Evolutionary conservation across 2,888 invertebrate genomes (phyloP).

Genomic region (Adelphocoris suturalis): DNA sequence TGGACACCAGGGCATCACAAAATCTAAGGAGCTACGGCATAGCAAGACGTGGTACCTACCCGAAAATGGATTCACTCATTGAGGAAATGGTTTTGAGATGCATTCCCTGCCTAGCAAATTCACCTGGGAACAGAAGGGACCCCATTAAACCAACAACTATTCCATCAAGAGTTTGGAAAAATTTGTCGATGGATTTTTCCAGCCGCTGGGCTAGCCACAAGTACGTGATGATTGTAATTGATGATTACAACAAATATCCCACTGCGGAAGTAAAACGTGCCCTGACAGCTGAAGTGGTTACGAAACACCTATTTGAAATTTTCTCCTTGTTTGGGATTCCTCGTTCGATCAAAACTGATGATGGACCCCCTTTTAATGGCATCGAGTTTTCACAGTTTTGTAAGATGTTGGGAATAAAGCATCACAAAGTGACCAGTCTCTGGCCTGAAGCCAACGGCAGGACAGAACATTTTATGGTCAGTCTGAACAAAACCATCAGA

Average conservation of each 20-base stretch:
- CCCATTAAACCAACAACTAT: conserved; percentile 12
- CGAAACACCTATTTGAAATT: neutral
- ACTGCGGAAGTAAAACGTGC: neutral
- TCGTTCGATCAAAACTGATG: neutral
- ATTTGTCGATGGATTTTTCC: conserved; percentile 46
- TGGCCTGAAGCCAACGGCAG: neutral
- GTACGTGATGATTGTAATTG: conserved; percentile 30
- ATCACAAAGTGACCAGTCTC: neutral
- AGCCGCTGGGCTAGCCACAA: conserved; percentile 43
- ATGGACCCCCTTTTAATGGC: neutral
- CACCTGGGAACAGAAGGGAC: neutral
- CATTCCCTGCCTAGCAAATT: conserved; percentile 37
- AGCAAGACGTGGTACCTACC: too few relatives aligned
- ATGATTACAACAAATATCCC: conserved; percentile 44
- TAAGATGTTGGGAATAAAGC: neutral
- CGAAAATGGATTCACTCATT: too few relatives aligned
- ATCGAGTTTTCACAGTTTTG: neutral
- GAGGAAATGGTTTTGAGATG: too few relatives aligned
- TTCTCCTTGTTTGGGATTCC: conserved; percentile 55
- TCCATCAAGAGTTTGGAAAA: conserved; percentile 23
- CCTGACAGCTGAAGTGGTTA: neutral
- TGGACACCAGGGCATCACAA: too few relatives aligned
- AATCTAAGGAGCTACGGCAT: too few relatives aligned
- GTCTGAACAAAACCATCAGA: neutral
- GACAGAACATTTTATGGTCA: neutral